Evolutionary conservation across 2,797 vertebrate genomes (phyloP).

Genomic region (Spinus olivaceus): DNA sequence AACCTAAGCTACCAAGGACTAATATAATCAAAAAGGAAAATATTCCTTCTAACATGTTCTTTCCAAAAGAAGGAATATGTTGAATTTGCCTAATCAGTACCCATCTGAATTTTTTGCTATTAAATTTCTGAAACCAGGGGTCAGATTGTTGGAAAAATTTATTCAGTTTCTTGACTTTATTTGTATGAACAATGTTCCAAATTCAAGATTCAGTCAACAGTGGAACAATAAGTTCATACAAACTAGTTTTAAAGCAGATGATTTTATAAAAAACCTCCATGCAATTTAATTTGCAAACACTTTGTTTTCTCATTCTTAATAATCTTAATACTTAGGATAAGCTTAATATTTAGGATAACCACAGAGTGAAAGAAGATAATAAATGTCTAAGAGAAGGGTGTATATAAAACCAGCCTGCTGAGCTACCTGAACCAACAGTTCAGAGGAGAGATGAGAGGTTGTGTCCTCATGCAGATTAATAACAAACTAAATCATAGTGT

Average conservation of each 20-base stretch:
- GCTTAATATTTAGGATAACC: neutral
- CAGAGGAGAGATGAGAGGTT: neutral
- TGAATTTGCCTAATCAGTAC: neutral
- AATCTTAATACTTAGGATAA: neutral
- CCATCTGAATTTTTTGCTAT: neutral
- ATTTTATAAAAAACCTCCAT: neutral
- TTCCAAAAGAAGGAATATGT: neutral
- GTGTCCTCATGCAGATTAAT: neutral
- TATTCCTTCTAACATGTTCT: neutral
- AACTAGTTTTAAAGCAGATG: neutral
- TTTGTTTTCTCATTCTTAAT: neutral
- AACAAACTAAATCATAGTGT: neutral
- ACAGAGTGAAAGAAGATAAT: neutral
- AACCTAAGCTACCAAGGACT: neutral
- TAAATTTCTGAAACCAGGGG: neutral
- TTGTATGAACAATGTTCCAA: neutral
- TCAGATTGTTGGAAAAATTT: neutral
- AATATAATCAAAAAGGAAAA: neutral
- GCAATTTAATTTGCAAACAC: neutral
- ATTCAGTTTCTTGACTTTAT: neutral
- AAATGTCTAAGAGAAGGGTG: neutral
- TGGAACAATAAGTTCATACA: neutral
- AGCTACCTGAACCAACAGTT: neutral
- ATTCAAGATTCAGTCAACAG: neutral
- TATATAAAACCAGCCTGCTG: neutral